These are phyloP conservation scores for Oscheius sp. DNA, from an alignment of 1,140 invertebrate species.

Conservation along the genomic window DNA sequence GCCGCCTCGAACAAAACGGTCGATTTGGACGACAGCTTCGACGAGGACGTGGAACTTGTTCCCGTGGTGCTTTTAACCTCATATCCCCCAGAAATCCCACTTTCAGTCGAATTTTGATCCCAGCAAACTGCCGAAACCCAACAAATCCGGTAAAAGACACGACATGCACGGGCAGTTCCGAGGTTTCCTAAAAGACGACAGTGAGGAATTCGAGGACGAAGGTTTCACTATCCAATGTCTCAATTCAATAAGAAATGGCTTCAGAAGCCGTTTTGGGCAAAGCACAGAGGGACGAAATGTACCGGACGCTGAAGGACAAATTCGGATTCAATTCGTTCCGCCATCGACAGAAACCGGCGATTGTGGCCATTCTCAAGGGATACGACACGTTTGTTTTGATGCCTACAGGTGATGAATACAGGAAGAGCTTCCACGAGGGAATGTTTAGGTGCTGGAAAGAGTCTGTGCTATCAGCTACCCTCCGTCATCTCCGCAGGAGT, in stretches of 20 bases:
- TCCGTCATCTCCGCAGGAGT: constrained; percentile 74
- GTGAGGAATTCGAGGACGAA: constrained; percentile 38
- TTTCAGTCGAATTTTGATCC: not conserved
- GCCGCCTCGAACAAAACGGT: not conserved
- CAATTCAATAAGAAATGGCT: not conserved
- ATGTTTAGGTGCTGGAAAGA: constrained; percentile 80
- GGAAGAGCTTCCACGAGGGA: no score
- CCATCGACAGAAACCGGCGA: constrained; percentile 85
- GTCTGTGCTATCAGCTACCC: constrained; percentile 86
- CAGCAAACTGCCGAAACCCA: not conserved
- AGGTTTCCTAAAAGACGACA: constrained; percentile 39
- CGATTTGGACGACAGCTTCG: constrained; percentile 8
- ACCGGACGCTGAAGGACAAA: constrained; percentile 70
- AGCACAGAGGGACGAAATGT: constrained; percentile 63
- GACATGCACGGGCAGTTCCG: constrained; percentile 43
- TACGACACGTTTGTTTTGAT: constrained; percentile 92
- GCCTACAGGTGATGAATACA: constrained; percentile 91
- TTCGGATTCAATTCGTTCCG: constrained; percentile 88
- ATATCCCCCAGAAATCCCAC: not conserved
- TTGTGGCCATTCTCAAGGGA: constrained; percentile 83
- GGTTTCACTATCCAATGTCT: constrained; percentile 16
- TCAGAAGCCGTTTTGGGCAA: constrained; percentile 11
- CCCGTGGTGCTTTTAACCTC: not conserved
- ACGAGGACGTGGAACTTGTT: not conserved
- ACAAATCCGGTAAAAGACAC: not conserved